Percentiles rank a stretch among this genome's conserved stretches.
Evolutionary conservation across 2,797 vertebrate species (phyloP).

Genomic region (Euphonia xanthogaster): DNA sequence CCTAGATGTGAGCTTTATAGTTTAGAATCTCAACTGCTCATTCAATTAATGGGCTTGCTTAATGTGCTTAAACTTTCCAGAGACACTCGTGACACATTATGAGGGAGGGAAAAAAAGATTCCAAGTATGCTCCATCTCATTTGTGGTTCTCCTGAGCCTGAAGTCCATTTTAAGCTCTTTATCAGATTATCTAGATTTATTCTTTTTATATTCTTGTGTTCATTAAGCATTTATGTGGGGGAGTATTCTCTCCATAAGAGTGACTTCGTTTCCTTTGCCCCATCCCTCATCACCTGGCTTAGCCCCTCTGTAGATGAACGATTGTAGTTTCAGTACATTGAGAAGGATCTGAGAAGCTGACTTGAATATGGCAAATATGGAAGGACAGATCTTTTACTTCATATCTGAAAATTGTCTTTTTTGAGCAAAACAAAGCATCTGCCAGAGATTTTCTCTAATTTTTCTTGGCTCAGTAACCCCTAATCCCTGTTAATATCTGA

Average conservation of each 20-base stretch:
- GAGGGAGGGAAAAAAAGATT: conserved; percentile 8
- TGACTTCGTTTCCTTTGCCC: not conserved
- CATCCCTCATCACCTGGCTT: not conserved
- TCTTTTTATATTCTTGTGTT: not conserved
- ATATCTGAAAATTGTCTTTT: not conserved
- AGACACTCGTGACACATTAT: conserved; percentile 44
- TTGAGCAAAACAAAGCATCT: not conserved
- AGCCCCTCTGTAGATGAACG: not conserved
- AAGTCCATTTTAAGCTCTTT: conserved; percentile 8
- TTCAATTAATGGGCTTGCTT: conserved; percentile 71
- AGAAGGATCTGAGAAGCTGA: not conserved
- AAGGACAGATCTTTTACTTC: not conserved
- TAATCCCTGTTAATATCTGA: not conserved
- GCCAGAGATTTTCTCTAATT: not conserved
- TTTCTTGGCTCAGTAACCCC: not conserved
- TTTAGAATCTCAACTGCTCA: conserved; percentile 59
- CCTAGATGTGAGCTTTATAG: conserved; percentile 56
- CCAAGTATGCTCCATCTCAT: not conserved
- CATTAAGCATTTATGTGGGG: not conserved
- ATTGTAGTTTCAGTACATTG: not conserved
- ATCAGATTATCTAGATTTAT: not conserved
- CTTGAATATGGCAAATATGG: not conserved
- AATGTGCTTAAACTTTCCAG: conserved; percentile 67
- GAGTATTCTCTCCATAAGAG: not conserved
- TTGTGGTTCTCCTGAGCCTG: conserved; percentile 10